Conservation (phyloP, 2,797 vertebrate species). For the Zenarchopterus dispar region DNA sequence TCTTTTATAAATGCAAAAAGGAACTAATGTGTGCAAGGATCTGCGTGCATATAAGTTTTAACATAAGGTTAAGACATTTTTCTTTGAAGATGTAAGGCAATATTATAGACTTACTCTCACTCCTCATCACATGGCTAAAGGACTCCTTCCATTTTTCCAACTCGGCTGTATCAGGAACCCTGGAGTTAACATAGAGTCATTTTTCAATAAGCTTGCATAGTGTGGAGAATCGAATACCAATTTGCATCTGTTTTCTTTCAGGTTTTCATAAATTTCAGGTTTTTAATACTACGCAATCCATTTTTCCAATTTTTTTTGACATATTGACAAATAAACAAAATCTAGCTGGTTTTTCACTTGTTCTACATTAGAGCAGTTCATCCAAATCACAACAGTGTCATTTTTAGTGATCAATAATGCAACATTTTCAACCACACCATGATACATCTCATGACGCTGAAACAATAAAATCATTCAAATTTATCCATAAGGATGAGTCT, state of each 20-base stretch:
- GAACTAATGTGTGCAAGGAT: slow-evolving; percentile 19
- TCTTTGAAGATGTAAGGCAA: background rate
- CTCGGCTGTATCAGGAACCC: slow-evolving; percentile 82
- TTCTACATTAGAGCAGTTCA: background rate
- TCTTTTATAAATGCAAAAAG: slow-evolving; percentile 14
- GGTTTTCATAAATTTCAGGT: too few species aligned
- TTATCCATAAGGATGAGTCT: background rate
- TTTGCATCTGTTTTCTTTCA: too few species aligned
- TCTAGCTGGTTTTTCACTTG: too few species aligned
- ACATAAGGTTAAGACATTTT: background rate
- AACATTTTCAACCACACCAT: slow-evolving; percentile 7
- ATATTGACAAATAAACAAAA: background rate
- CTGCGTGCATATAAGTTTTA: background rate
- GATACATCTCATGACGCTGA: slow-evolving; percentile 2
- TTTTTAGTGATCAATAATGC: slow-evolving; percentile 9
- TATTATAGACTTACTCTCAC: slow-evolving; percentile 84
- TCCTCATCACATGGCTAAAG: slow-evolving; percentile 87
- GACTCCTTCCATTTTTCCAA: slow-evolving; percentile 91
- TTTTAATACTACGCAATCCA: background rate
- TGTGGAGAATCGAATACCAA: background rate
- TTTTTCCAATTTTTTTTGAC: background rate
- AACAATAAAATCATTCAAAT: background rate
- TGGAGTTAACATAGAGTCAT: slow-evolving; percentile 42
- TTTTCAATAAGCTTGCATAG: slow-evolving; percentile 1
- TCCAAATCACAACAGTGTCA: background rate